phyloP scores from a whole-genome alignment of 2,113 vertebrate species.

The Todiramphus saurophagus region DNA sequence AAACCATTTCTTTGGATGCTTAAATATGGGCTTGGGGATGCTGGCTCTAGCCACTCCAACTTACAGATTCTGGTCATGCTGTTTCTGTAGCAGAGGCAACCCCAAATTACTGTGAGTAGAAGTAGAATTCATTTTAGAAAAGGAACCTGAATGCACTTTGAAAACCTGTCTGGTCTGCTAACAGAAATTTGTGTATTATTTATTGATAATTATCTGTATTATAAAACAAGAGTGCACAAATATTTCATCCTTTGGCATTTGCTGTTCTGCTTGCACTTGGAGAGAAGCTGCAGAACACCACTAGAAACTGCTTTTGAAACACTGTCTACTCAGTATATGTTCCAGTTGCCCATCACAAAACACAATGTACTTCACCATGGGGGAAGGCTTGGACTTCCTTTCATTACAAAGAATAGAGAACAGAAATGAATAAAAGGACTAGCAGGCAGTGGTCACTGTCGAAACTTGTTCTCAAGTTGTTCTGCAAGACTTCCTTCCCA shows the following conservation, averaged over 20 bases:
- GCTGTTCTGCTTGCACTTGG: not conserved
- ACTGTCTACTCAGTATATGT: not conserved
- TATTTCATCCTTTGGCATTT: not conserved
- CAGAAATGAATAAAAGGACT: not conserved
- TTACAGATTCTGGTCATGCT: not conserved
- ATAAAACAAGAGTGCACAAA: not conserved
- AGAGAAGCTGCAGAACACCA: not conserved
- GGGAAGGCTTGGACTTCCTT: not conserved
- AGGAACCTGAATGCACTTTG: not conserved
- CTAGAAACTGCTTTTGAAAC: not conserved
- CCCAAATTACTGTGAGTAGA: not conserved
- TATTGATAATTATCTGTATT: not conserved
- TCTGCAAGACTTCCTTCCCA: conserved; percentile 41
- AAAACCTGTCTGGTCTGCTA: not conserved
- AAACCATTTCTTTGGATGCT: conserved; percentile 22
- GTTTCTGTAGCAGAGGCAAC: not conserved
- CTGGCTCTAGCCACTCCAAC: not conserved
- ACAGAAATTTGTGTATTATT: not conserved
- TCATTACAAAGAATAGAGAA: conserved; percentile 8
- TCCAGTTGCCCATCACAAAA: not conserved
- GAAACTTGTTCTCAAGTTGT: conserved; percentile 34
- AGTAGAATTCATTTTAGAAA: not conserved
- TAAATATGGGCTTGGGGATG: not conserved
- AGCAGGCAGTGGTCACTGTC: not conserved
- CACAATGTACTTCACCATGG: not conserved